Conservation (phyloP, 2,888 invertebrate genomes). For the Endomychus coccineus region DNA sequence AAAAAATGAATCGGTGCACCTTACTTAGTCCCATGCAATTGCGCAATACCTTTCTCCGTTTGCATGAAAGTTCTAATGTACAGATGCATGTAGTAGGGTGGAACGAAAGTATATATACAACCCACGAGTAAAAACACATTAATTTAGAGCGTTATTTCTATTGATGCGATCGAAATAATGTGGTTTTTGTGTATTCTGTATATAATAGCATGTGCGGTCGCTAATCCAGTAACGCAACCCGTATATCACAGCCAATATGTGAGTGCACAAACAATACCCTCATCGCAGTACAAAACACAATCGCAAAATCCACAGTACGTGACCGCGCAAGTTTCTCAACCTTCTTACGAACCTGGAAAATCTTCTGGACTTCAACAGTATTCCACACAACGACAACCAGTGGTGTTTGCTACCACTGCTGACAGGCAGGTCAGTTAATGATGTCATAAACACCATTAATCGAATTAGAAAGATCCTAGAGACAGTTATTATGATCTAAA, state of each 20-base stretch:
- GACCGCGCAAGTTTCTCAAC: constrained; percentile 18
- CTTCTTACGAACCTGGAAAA: constrained; percentile 24
- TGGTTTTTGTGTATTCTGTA: constrained; percentile 15
- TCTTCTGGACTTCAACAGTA: constrained; percentile 35
- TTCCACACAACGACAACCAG: constrained; percentile 44
- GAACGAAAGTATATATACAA: constrained; percentile 23
- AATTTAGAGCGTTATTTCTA: constrained; percentile 12
- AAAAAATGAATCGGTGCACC: constrained; percentile 7
- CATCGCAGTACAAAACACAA: constrained; percentile 18
- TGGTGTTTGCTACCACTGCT: constrained; percentile 41
- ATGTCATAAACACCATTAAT: constrained; percentile 18
- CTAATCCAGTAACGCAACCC: constrained; percentile 29
- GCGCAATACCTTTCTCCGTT: constrained; percentile 15
- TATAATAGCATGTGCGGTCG: constrained; percentile 19
- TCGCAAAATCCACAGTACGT: constrained; percentile 15
- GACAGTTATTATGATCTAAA: no score
- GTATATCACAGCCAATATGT: constrained; percentile 28
- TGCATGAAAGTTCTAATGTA: constrained; percentile 7
- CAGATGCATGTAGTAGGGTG: constrained; percentile 17
- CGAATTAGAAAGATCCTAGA: constrained; percentile 4
- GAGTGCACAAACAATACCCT: constrained; percentile 26
- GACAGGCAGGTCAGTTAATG: constrained; percentile 46
- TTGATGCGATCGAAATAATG: constrained; percentile 10
- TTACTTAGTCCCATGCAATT: constrained; percentile 5
- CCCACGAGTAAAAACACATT: constrained; percentile 16